A percentile compares a stretch with the other conserved stretches of the same genome.
Conservation (phyloP, 2,888 invertebrate species). For the Ochropleura plecta region DNA sequence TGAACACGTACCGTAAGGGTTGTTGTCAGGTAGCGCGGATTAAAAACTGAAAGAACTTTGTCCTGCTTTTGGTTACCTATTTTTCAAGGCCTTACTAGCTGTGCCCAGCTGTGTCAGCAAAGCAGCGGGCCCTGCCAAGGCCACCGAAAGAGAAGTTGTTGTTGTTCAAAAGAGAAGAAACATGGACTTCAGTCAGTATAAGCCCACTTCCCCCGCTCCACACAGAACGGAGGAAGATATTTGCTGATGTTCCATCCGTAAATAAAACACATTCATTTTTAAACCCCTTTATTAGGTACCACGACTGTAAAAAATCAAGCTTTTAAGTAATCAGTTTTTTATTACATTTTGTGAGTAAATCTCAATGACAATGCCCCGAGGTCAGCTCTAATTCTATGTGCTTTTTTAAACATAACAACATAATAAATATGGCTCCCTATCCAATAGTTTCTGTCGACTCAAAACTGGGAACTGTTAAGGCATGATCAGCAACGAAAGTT, state of each 20-base stretch:
- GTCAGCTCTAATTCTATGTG: constrained; percentile 35
- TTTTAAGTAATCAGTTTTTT: constrained; percentile 30
- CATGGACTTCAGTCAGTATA: too few relatives aligned
- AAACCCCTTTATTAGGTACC: constrained; percentile 60
- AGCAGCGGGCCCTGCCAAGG: too few relatives aligned
- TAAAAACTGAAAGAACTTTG: too few relatives aligned
- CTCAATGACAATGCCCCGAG: constrained; percentile 25
- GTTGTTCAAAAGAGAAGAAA: too few relatives aligned
- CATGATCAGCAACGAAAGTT: not conserved
- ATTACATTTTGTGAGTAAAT: constrained; percentile 34
- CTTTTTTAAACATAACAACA: constrained; percentile 12
- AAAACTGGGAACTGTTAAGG: not conserved
- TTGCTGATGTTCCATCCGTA: too few relatives aligned
- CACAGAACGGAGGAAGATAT: too few relatives aligned
- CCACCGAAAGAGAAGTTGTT: too few relatives aligned
- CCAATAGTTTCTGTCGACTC: not conserved
- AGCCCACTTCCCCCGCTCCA: too few relatives aligned
- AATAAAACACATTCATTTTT: constrained; percentile 13
- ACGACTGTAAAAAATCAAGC: constrained; percentile 60
- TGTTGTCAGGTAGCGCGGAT: not conserved
- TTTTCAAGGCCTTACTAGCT: too few relatives aligned
- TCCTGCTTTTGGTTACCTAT: too few relatives aligned
- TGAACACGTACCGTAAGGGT: not conserved
- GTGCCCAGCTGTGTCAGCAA: too few relatives aligned
- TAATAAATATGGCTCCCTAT: constrained; percentile 19